phyloP scores from a whole-genome alignment of 2,113 vertebrate species.

The Gymnarchus niloticus region DNA sequence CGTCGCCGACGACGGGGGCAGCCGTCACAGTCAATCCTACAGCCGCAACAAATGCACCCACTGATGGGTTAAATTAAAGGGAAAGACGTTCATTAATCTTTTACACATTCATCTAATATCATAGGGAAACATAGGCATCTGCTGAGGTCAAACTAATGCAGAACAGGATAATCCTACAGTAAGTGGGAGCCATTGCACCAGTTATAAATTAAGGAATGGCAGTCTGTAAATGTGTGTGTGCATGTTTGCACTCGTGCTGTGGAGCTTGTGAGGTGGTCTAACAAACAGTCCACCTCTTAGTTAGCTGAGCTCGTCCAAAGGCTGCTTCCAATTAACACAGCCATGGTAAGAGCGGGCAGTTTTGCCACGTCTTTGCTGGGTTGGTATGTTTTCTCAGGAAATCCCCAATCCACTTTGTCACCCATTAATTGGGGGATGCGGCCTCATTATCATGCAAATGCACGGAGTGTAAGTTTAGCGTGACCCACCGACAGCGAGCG shows the following conservation, averaged over 20 bases:
- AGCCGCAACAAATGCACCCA: slow-evolving; percentile 16
- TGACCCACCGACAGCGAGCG: slow-evolving; percentile 30
- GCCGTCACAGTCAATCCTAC: not conserved
- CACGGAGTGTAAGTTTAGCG: slow-evolving; percentile 40
- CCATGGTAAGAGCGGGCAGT: slow-evolving; percentile 45
- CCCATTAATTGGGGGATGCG: slow-evolving; percentile 55
- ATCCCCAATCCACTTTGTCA: slow-evolving; percentile 48
- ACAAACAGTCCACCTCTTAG: slow-evolving; percentile 30
- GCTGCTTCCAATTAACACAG: slow-evolving; percentile 47
- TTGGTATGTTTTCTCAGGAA: slow-evolving; percentile 45
- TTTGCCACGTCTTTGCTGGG: slow-evolving; percentile 53
- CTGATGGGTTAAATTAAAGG: not conserved
- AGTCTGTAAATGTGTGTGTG: slow-evolving; percentile 31
- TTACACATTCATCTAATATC: not conserved
- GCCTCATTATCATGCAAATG: slow-evolving; percentile 56
- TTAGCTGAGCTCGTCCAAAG: slow-evolving; percentile 35
- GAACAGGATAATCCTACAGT: not conserved
- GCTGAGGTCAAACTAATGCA: not conserved
- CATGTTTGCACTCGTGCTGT: not conserved
- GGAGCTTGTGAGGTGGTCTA: not conserved
- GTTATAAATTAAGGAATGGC: not conserved
- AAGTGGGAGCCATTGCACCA: too few species aligned
- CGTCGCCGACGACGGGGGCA: slow-evolving; percentile 40
- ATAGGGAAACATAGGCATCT: not conserved
- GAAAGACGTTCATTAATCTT: not conserved